Evolutionary conservation across 2,888 invertebrate genomes (phyloP), one percentile per base, ranked within the genome.

Genomic region (Xanthia icteritia): DNA sequence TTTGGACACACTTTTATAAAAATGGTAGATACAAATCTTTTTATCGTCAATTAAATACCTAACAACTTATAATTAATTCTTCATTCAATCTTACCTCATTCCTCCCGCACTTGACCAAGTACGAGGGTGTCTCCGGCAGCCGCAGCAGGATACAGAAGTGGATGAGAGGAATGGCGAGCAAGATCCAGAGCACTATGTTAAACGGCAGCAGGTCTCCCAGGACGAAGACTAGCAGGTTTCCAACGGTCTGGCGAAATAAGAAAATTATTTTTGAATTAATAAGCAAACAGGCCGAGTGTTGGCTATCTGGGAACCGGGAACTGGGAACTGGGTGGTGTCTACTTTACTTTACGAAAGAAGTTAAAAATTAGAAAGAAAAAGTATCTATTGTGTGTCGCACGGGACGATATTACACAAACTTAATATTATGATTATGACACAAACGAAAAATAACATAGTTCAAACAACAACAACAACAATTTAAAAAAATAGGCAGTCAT

Each of bases 111-210:
- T 96, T 96, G 86, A 96, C 91, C 27, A 96, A 88, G 83, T 93
- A 96, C 0, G 95, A 95, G 0, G 96, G 96, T 0, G 96, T 95
- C 76, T 96, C 96, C 0, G 96, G 96, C 76, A 96, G 88, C 31
- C 92, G 86, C 63, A 96, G 91, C 0, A 94, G 83, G 11, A 96
- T 91, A 74, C 94, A 94, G 92, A 96, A 94, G 86, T 96, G 96
- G 9, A 96, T 69, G 56, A 96, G 84, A 0, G 96, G 96, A 5
- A 96, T 93, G 0, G 95, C 95, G 3, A 96, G 92, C 20, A 96
- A 90, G 9, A 96, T 94, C 96, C 96, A 95, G 3, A 96, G 91
- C 2, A 94, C 95, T 0, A 94, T 93, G 79, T 94, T 88, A 90
- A 93, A 96, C 0, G 93, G 92, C 11, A 96, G 91, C 51, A 94